Conservation (phyloP, 2,113 vertebrate species). For the Platanista minor region DNA sequence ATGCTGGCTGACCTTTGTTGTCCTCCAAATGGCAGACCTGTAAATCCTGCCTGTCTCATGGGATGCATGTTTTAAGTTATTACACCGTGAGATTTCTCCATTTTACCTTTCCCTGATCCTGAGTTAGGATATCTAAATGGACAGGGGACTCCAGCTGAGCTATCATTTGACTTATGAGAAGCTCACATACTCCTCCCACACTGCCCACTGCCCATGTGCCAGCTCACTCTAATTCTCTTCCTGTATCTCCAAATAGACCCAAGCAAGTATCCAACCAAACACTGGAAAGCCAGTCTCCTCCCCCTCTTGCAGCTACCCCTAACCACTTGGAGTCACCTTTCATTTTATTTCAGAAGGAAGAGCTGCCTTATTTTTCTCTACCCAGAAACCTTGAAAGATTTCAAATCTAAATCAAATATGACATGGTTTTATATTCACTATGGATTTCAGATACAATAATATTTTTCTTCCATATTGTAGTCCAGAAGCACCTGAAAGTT, state of each 20-base stretch:
- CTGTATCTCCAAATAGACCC: neutral
- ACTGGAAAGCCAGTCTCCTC: neutral
- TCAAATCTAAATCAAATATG: neutral
- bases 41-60: neutral
- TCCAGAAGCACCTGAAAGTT: neutral
- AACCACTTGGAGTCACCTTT: neutral
- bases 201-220: too few species aligned
- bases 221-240: neutral
- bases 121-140: neutral
- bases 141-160: neutral
- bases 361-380: neutral
- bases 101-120: neutral
- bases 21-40: neutral
- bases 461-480: neutral
- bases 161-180: neutral
- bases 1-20: neutral
- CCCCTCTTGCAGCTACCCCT: neutral
- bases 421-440: neutral
- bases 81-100: neutral
- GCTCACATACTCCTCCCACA: neutral
- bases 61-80: neutral
- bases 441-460: neutral
- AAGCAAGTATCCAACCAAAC: neutral
- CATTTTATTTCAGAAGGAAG: neutral
- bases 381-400: neutral